Percentiles rank a stretch among this genome's conserved stretches.
These are phyloP conservation scores for Metalampra italica DNA, from an alignment of 2,888 invertebrate genomes.

Conservation along the genomic window DNA sequence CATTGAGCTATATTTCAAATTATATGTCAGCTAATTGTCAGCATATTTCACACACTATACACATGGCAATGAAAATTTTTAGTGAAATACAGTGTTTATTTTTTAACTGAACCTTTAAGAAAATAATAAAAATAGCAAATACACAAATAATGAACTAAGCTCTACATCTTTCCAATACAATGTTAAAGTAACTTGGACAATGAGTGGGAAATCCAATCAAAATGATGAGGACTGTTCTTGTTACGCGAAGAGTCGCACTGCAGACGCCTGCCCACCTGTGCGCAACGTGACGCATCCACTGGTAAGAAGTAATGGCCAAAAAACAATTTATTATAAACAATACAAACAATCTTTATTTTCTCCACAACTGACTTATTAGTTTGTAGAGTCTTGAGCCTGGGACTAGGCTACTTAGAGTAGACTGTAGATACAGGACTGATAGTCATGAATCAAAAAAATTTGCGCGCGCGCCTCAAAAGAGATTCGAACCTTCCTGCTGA, in stretches of 20 bases:
- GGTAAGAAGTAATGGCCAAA: conserved; percentile 29
- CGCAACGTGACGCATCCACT: conserved; percentile 61
- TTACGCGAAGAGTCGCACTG: conserved; percentile 28
- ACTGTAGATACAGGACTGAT: no score
- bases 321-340: no score
- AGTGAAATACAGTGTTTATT: conserved; percentile 5
- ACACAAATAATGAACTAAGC: conserved; percentile 25
- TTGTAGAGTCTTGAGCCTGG: no score
- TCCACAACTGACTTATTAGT: no score
- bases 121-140: conserved; percentile 13
- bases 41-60: no score
- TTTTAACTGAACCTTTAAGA: neutral
- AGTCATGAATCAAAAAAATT: no score
- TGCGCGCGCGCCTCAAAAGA: no score
- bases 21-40: no score
- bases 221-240: conserved; percentile 24
- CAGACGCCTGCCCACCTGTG: conserved; percentile 37
- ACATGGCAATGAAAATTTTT: conserved; percentile 18
- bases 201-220: conserved; percentile 41
- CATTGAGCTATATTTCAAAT: no score
- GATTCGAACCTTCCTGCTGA: no score
- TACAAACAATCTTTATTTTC: no score
- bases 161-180: conserved; percentile 23
- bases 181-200: conserved; percentile 33
- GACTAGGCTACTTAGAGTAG: no score